A percentile compares a stretch with the other conserved stretches of the same genome.
These are phyloP conservation scores for Chrysemys picta DNA, from an alignment of 2,113 vertebrate species.

Conservation along the genomic window DNA sequence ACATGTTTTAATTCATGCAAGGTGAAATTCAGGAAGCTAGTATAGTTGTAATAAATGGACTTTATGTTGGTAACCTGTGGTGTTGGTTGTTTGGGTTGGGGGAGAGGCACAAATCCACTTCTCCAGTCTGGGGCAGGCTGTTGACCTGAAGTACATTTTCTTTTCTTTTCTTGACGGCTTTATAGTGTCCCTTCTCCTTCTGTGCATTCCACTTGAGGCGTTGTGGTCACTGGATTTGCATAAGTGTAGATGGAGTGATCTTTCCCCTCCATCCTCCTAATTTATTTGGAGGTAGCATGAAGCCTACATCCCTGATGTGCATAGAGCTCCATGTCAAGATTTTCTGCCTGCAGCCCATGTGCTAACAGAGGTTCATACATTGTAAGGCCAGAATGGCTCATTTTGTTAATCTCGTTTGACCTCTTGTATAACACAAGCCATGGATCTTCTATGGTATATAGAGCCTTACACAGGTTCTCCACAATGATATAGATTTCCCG, in stretches of 20 bases:
- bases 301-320: neutral
- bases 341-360: neutral
- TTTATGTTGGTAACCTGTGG: neutral
- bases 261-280: neutral
- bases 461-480: neutral
- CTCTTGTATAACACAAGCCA: too few relatives aligned
- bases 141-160: neutral
- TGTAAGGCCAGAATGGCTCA: too few relatives aligned
- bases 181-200: neutral
- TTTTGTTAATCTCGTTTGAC: too few relatives aligned
- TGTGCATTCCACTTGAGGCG: neutral
- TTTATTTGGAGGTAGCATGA: neutral
- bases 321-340: neutral
- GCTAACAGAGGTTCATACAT: neutral
- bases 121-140: neutral
- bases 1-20: neutral
- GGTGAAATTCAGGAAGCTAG: neutral
- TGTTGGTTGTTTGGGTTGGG: too few relatives aligned
- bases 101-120: fast-evolving
- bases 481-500: neutral
- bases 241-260: neutral
- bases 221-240: neutral
- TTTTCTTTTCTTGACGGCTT: too few relatives aligned
- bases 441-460: neutral
- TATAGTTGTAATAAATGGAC: neutral